Evolutionary conservation across 2,888 invertebrate species (phyloP).

Genomic region (Imbricaverruca yamaguchii): DNA sequence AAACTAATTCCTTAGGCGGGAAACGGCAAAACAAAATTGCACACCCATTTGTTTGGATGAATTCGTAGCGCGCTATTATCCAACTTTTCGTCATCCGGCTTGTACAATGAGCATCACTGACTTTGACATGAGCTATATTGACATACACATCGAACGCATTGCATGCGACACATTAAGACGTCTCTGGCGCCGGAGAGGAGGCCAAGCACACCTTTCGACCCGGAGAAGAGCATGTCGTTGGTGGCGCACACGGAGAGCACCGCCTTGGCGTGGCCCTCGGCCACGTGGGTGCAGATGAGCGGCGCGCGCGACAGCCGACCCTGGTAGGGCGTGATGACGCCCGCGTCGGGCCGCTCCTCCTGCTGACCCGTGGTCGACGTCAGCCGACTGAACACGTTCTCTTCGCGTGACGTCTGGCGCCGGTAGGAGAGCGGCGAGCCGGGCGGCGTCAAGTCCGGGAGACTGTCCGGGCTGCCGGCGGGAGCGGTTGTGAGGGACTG

Average conservation of each 20-base stretch:
- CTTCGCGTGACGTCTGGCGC: slow-evolving; percentile 41
- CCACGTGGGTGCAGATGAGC: slow-evolving; percentile 68
- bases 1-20: too few species aligned
- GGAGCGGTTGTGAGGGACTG: too few species aligned
- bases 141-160: too few species aligned
- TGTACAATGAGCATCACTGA: too few species aligned
- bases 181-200: too few species aligned
- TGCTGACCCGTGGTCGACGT: slow-evolving; percentile 51
- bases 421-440: slow-evolving; percentile 52
- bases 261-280: slow-evolving; percentile 77
- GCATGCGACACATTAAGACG: too few species aligned
- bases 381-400: slow-evolving; percentile 68
- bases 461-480: background rate
- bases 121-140: too few species aligned
- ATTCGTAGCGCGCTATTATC: too few species aligned
- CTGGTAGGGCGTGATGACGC: slow-evolving; percentile 51
- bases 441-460: slow-evolving; percentile 44
- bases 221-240: slow-evolving; percentile 64
- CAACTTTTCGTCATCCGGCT: too few species aligned
- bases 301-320: slow-evolving; percentile 52
- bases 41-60: too few species aligned
- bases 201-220: slow-evolving; percentile 62
- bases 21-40: too few species aligned
- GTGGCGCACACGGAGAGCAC: slow-evolving; percentile 72
- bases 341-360: slow-evolving; percentile 40